Evolutionary conservation across 35 echinoderm and acorn worm genomes (phyloP).

Genomic region (Amphiura filiformis): DNA sequence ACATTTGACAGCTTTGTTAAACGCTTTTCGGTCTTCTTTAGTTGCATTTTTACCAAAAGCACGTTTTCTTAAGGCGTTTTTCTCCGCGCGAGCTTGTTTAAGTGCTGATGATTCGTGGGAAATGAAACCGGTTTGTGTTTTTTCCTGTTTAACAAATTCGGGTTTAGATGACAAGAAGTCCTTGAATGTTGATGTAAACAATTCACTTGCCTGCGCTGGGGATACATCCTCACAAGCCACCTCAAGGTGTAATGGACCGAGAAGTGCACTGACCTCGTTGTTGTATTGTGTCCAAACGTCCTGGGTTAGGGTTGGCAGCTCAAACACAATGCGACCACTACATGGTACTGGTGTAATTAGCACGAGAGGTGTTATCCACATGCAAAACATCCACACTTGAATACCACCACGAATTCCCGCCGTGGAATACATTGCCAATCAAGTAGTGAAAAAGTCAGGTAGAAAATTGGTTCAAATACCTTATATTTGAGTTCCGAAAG

Average conservation of each 20-base stretch:
- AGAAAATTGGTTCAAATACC: background rate
- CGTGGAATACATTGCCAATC: too few relatives aligned
- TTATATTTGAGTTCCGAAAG: background rate
- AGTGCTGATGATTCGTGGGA: background rate
- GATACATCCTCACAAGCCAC: background rate
- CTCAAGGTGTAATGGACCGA: background rate
- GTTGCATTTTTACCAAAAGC: slow-evolving; percentile 29
- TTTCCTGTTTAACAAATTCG: background rate
- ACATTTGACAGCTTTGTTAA: slow-evolving; percentile 28
- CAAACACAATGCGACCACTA: slow-evolving; percentile 10
- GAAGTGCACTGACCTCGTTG: background rate
- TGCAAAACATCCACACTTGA: background rate
- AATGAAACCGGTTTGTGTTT: background rate
- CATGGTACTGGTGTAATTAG: background rate
- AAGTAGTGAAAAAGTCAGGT: too few relatives aligned
- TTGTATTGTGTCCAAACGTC: slow-evolving; percentile 16
- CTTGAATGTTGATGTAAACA: background rate
- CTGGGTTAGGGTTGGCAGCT: background rate
- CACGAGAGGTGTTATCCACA: slow-evolving; percentile 7
- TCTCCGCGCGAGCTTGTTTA: background rate
- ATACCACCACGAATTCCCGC: background rate
- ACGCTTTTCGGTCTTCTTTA: slow-evolving; percentile 13
- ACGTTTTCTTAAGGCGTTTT: background rate
- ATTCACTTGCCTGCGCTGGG: background rate
- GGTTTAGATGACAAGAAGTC: slow-evolving; percentile 8